Evolutionary conservation across 2,888 invertebrate species (phyloP), one percentile per base, ranked within the genome.

Genomic region (Synanthedon formicaeformis): DNA sequence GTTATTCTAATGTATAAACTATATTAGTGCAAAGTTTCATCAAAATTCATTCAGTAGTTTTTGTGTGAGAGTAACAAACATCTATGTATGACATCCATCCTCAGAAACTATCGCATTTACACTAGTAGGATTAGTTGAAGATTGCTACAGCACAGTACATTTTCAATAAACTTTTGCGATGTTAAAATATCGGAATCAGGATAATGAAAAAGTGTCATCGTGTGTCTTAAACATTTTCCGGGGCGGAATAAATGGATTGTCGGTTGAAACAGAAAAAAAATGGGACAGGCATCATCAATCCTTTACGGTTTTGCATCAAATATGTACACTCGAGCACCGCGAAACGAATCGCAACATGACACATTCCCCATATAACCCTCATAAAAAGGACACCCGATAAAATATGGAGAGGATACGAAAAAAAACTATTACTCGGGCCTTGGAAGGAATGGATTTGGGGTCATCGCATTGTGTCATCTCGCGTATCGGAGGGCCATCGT

Each of bases 391-490:
- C 69, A 65, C 59, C 66, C 71, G 75, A 77, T 79, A 77, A 80
- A 76, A 81, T 81, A 80, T 81, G 76, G 75, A 75, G 72, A 78
- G 73, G 71, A 71, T 70, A 68, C 67, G 65, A 67, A 69, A 67
- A 68, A 71, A 77, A 78, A 78, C 78, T 78, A 78, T 78, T 79
- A 79, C 75, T 61, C 58, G 67, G 71, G 65, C 66, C 73, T 72
- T 67, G 67, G 66, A 62, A 67, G 71, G 73, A 78, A 78, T 75
- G 73, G 78, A 75, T 77, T 73, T 68, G 75, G 81, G 83, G 80
- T 77, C 81, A 82, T 81, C 80, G 74, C 73, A 75, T 81, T 81
- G 83, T 79, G 79, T 80, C 84, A 78, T 80, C 78, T 77, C 69
- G 64, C 71, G 75, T 80, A 80, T 81, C 78, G 75, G 64, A 66